phyloP scores from a whole-genome alignment of 2,888 invertebrate genomes.

The Phaedon cochleariae region DNA sequence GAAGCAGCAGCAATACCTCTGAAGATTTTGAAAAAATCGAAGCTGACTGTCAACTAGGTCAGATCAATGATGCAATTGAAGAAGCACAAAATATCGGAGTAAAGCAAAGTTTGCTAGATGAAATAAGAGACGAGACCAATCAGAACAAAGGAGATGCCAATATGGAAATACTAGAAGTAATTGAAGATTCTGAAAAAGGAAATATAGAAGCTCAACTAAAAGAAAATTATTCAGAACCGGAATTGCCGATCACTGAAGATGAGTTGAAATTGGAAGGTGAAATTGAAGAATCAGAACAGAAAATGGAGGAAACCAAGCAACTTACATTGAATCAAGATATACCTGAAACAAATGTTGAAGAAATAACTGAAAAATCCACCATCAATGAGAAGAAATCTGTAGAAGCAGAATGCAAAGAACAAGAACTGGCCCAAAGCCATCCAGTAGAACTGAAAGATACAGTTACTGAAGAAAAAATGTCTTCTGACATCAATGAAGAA shows the following conservation, averaged over 20 bases:
- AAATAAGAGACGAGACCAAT: not conserved
- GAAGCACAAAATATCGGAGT: slow-evolving; percentile 56
- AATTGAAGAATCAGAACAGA: not conserved
- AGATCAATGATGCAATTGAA: slow-evolving; percentile 43
- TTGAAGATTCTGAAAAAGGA: not conserved
- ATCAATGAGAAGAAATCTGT: no score
- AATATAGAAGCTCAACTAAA: not conserved
- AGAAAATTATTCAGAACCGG: not conserved
- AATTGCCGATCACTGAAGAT: not conserved
- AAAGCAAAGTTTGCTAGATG: slow-evolving; percentile 2
- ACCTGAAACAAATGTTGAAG: not conserved
- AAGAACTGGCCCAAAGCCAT: not conserved
- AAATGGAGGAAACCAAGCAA: not conserved
- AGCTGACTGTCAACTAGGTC: slow-evolving; percentile 34
- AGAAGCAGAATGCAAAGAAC: not conserved
- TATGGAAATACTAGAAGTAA: not conserved
- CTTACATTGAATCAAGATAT: no score
- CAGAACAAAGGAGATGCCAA: not conserved
- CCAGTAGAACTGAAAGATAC: no score
- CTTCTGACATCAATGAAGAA: no score
- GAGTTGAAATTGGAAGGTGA: no score
- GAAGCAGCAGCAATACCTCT: slow-evolving; percentile 46
- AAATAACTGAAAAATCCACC: not conserved
- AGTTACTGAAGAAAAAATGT: no score
- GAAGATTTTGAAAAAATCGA: slow-evolving; percentile 50